These are phyloP conservation scores for Drosophila siamana DNA, from an alignment of 2,888 invertebrate species.

Conservation along the genomic window DNA sequence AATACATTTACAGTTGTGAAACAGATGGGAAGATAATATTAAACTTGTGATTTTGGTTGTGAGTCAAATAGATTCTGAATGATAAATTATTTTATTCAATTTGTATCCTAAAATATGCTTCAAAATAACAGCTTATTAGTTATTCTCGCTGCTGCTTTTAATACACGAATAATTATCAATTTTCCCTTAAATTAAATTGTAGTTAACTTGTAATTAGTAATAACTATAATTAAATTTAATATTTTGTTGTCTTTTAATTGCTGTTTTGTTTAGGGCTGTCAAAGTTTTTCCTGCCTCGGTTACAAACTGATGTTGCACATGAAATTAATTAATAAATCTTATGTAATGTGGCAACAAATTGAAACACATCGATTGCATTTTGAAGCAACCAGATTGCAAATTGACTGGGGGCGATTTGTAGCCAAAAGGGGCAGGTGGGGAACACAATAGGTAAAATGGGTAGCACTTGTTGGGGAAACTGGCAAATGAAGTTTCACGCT, in stretches of 20 bases:
- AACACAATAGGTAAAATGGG: conserved; percentile 13
- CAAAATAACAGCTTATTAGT: too few species aligned
- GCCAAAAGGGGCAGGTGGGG: background rate
- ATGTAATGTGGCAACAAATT: conserved; percentile 64
- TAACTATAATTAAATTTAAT: background rate
- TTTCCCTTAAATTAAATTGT: background rate
- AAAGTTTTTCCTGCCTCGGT: conserved; percentile 3
- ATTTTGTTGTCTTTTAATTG: background rate
- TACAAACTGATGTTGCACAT: conserved; percentile 9
- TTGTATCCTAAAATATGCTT: background rate
- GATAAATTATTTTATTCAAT: background rate
- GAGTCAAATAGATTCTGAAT: background rate
- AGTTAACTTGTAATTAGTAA: background rate
- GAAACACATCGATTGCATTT: conserved; percentile 67
- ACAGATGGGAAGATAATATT: too few species aligned
- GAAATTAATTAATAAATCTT: conserved; percentile 76
- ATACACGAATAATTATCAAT: background rate
- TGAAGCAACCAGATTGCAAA: conserved; percentile 52
- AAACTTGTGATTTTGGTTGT: background rate
- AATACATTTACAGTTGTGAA: background rate
- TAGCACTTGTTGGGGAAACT: conserved; percentile 20
- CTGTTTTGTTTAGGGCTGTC: conserved; percentile 6
- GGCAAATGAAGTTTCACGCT: conserved; percentile 68
- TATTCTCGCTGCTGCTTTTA: too few species aligned
- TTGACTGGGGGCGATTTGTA: conserved; percentile 42